Conservation (phyloP, 2,797 vertebrate species). For the Sebastes cheni region DNA sequence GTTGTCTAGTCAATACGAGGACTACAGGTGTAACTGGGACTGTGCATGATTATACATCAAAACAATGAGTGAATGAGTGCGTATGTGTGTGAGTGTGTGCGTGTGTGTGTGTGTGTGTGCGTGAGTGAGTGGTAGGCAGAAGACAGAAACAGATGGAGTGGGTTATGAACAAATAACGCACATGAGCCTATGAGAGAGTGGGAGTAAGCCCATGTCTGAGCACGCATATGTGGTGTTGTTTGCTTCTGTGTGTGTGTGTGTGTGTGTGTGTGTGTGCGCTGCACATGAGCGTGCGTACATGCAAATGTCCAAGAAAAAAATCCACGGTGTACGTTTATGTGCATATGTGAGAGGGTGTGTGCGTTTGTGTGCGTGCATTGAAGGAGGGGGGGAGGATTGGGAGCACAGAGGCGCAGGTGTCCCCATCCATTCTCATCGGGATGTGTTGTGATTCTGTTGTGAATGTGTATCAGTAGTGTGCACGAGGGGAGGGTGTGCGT, state of each 20-base stretch:
- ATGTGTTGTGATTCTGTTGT: background rate
- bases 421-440: slow-evolving; percentile 41
- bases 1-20: slow-evolving; percentile 34
- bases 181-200: slow-evolving; percentile 43
- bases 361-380: background rate
- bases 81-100: background rate
- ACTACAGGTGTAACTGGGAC: slow-evolving; percentile 57
- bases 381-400: background rate
- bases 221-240: slow-evolving; percentile 44
- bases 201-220: slow-evolving; percentile 40
- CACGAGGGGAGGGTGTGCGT: background rate
- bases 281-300: slow-evolving; percentile 4
- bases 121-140: background rate
- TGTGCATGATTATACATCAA: slow-evolving; percentile 44
- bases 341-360: slow-evolving; percentile 31
- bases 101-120: background rate
- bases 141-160: slow-evolving; percentile 65
- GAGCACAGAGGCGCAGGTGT: slow-evolving; percentile 62
- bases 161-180: slow-evolving; percentile 66
- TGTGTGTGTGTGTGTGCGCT: background rate
- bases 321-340: background rate
- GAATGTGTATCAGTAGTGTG: slow-evolving; percentile 3
- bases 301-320: slow-evolving; percentile 3
- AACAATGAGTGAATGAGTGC: slow-evolving; percentile 18
- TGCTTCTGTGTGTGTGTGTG: background rate